These are phyloP conservation scores for Mesembrinibis cayennensis DNA, from an alignment of 2,113 vertebrate species.

Conservation along the genomic window DNA sequence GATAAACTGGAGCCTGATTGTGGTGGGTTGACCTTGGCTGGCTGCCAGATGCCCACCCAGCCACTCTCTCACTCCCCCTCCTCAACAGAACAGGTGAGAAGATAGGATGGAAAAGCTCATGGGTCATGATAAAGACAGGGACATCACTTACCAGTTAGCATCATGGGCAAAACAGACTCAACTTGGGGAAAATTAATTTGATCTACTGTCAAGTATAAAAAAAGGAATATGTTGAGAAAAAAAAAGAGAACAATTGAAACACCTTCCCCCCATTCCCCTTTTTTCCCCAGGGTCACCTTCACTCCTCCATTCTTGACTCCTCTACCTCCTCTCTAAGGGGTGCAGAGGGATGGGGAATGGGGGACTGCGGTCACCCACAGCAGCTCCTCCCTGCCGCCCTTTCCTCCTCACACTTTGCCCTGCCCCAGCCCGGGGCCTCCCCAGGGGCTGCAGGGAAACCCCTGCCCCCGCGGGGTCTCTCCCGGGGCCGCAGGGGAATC, in stretches of 20 bases:
- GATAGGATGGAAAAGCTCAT: background rate
- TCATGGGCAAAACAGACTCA: background rate
- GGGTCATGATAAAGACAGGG: background rate
- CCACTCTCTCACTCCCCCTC: background rate
- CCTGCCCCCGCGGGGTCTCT: no score
- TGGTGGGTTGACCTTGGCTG: background rate
- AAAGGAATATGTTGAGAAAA: background rate
- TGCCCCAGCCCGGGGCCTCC: no score
- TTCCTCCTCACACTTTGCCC: no score
- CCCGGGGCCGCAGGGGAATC: no score
- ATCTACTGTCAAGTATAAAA: background rate
- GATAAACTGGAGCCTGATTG: background rate
- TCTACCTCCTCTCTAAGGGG: background rate
- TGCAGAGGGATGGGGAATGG: no score
- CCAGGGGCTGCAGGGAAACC: no score
- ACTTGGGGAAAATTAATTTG: background rate
- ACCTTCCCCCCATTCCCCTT: accelerated
- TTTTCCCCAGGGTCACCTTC: background rate
- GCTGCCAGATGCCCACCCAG: background rate
- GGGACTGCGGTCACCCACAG: no score
- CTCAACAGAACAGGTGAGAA: background rate
- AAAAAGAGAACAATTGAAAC: background rate
- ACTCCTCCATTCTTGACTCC: background rate
- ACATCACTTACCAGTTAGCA: background rate
- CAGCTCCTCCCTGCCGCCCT: no score